These are phyloP conservation scores for Drosophila virilis DNA, from an alignment of 1,140 invertebrate genomes.

Conservation along the genomic window DNA sequence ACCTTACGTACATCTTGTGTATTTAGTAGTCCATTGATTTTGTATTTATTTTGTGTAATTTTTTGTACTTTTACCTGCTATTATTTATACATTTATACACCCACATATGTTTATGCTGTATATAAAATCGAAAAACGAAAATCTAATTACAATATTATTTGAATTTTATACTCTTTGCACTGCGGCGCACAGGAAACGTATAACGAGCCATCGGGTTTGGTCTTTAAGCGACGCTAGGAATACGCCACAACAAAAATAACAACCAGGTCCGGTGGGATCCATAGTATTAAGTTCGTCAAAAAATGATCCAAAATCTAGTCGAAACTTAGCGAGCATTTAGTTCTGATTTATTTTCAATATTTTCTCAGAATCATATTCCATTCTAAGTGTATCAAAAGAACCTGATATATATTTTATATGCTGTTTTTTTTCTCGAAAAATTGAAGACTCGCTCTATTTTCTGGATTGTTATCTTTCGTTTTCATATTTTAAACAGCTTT, in stretches of 20 bases:
- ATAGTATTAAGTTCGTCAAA: constrained; percentile 19
- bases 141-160: constrained; percentile 42
- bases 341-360: constrained; percentile 11
- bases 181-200: constrained; percentile 76
- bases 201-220: constrained; percentile 79
- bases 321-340: constrained; percentile 13
- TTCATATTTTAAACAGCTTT: not conserved
- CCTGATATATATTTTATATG: no score
- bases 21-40: constrained; percentile 26
- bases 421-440: no score
- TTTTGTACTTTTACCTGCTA: constrained; percentile 15
- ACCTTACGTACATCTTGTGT: constrained; percentile 47
- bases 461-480: not conserved
- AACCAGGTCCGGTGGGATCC: constrained; percentile 5
- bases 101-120: constrained; percentile 33
- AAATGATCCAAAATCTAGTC: constrained; percentile 23
- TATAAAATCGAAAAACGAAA: constrained; percentile 46
- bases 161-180: constrained; percentile 15
- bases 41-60: constrained; percentile 19
- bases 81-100: constrained; percentile 45
- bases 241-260: constrained; percentile 42
- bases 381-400: no score
- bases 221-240: constrained; percentile 52
- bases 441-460: not conserved
- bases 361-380: not conserved